Evolutionary conservation across 2,113 vertebrate species (phyloP).

Genomic region (Steatornis caripensis): DNA sequence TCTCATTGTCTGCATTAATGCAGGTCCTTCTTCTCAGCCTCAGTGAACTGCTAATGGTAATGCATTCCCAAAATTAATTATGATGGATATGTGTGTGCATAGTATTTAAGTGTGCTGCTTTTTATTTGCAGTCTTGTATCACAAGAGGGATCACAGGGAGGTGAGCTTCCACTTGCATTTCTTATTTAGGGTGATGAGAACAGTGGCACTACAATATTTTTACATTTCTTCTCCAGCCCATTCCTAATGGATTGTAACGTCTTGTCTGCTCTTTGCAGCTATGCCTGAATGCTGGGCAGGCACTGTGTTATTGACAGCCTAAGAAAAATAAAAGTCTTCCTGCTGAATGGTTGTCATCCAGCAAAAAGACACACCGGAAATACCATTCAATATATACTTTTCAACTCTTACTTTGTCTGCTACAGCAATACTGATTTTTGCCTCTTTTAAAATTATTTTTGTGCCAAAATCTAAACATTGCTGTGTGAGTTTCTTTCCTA

Average conservation of each 20-base stretch:
- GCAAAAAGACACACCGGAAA: background rate
- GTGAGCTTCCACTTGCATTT: background rate
- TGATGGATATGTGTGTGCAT: background rate
- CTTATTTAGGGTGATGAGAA: background rate
- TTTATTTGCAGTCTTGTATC: background rate
- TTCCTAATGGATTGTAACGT: background rate
- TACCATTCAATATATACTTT: background rate
- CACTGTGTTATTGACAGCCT: background rate
- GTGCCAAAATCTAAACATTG: background rate
- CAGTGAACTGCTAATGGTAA: background rate
- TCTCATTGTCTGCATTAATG: background rate
- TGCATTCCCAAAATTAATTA: background rate
- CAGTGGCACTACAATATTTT: background rate
- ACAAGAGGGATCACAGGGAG: background rate
- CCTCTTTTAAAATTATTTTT: background rate
- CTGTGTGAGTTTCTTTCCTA: background rate
- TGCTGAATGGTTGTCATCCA: background rate
- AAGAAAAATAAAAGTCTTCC: background rate
- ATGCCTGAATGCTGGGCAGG: background rate
- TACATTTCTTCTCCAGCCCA: background rate
- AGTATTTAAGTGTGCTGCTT: background rate
- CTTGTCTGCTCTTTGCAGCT: background rate
- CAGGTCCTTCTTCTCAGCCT: background rate
- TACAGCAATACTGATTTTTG: background rate
- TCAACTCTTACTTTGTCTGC: background rate